phyloP scores from a whole-genome alignment of 2,888 invertebrate species.

The Hyles lineata region DNA sequence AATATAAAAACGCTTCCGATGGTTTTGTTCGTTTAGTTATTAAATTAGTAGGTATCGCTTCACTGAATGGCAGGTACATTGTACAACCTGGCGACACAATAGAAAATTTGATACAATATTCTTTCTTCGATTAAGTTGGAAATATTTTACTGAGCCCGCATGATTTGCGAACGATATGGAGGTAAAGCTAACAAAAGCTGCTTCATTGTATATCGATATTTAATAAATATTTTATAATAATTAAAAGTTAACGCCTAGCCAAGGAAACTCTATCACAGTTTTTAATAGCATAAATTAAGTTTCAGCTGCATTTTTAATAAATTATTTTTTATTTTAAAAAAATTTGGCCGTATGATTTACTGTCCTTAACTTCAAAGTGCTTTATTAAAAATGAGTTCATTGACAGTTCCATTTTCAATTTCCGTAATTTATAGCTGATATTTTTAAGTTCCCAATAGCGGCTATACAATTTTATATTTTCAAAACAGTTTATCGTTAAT shows the following conservation, averaged over 20 bases:
- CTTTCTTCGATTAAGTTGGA: not conserved
- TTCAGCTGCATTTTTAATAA: not conserved
- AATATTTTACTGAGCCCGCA: not conserved
- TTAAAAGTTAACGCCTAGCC: not conserved
- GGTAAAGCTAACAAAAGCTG: too few species aligned
- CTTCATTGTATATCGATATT: not conserved
- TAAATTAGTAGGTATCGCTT: conserved; percentile 21
- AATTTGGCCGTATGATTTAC: not conserved
- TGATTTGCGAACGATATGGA: not conserved
- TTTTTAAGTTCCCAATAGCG: too few species aligned
- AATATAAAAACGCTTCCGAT: conserved; percentile 22
- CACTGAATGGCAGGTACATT: conserved; percentile 7
- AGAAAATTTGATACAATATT: conserved; percentile 16
- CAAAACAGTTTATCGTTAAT: too few species aligned
- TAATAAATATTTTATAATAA: not conserved
- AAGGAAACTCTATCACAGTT: too few species aligned
- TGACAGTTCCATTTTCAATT: too few species aligned
- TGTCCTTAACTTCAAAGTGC: not conserved
- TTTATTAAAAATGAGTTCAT: too few species aligned
- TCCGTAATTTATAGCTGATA: too few species aligned
- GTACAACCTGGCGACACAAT: not conserved
- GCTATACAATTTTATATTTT: too few species aligned
- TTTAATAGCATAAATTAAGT: too few species aligned
- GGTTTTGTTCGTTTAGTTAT: conserved; percentile 21
- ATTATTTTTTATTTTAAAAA: not conserved